Conservation (phyloP, 2,113 vertebrate genomes). For the Crotalus helleri region DNA sequence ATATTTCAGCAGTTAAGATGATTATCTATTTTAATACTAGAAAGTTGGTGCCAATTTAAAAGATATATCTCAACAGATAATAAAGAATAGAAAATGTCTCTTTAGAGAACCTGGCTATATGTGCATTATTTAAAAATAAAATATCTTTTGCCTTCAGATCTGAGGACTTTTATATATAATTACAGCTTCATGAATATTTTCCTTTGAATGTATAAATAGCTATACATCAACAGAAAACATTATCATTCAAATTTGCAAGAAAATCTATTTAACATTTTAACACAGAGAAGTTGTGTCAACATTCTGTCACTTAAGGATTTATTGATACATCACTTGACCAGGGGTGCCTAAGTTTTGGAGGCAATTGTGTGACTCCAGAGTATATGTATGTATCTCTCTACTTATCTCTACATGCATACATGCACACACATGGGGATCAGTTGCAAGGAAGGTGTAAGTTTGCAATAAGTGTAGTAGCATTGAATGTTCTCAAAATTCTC, state of each 20-base stretch:
- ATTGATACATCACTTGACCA: too few relatives aligned
- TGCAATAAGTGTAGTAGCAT: background rate
- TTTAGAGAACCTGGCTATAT: too few relatives aligned
- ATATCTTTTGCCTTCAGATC: background rate
- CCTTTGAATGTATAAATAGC: too few relatives aligned
- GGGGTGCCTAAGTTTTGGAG: too few relatives aligned
- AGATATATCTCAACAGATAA: background rate
- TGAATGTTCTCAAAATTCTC: background rate
- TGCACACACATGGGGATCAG: background rate
- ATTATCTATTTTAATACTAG: background rate
- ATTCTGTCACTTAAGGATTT: too few relatives aligned
- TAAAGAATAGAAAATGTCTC: background rate
- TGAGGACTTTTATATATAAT: background rate
- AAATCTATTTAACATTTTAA: too few relatives aligned
- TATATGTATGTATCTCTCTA: background rate
- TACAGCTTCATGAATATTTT: background rate
- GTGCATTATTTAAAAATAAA: background rate
- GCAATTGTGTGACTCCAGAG: background rate
- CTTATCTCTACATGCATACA: background rate
- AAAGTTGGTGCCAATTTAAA: background rate
- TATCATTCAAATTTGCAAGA: too few relatives aligned
- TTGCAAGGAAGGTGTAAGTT: background rate
- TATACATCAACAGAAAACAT: too few relatives aligned
- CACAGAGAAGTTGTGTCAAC: too few relatives aligned
- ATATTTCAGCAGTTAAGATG: background rate